These are phyloP conservation scores for Ataeniobius toweri DNA, from an alignment of 2,797 vertebrate species.

Conservation along the genomic window DNA sequence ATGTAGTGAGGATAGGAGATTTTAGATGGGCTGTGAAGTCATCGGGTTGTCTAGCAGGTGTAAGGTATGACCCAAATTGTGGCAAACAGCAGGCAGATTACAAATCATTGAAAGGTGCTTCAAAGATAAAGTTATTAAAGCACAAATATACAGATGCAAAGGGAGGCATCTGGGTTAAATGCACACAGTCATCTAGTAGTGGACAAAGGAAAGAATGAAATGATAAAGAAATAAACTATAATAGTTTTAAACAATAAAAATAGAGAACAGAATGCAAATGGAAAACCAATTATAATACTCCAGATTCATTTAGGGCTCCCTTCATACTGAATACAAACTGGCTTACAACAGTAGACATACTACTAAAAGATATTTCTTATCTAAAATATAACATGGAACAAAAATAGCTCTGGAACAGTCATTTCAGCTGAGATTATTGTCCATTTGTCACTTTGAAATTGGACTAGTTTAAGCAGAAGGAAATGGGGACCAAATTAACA, in stretches of 20 bases:
- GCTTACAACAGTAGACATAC: neutral
- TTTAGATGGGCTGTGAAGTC: neutral
- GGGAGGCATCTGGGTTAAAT: neutral
- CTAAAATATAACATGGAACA: neutral
- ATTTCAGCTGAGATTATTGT: neutral
- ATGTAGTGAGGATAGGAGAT: too few species aligned
- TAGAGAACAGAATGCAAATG: neutral
- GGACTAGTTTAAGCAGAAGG: neutral
- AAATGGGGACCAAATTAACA: neutral
- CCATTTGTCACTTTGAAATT: neutral
- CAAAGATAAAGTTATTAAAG: neutral
- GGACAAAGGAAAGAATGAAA: neutral
- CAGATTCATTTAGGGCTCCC: neutral
- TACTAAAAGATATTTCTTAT: too few species aligned
- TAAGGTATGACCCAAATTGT: neutral
- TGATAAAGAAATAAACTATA: neutral
- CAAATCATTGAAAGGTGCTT: neutral
- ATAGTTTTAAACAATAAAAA: neutral
- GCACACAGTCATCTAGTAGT: neutral
- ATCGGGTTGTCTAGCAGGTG: neutral
- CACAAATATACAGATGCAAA: neutral
- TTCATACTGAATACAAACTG: neutral
- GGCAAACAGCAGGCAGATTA: neutral
- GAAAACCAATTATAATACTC: neutral
- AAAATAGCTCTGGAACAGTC: neutral